phyloP scores from a whole-genome alignment of 2,113 vertebrate species.

The Carassius gibelio region DNA sequence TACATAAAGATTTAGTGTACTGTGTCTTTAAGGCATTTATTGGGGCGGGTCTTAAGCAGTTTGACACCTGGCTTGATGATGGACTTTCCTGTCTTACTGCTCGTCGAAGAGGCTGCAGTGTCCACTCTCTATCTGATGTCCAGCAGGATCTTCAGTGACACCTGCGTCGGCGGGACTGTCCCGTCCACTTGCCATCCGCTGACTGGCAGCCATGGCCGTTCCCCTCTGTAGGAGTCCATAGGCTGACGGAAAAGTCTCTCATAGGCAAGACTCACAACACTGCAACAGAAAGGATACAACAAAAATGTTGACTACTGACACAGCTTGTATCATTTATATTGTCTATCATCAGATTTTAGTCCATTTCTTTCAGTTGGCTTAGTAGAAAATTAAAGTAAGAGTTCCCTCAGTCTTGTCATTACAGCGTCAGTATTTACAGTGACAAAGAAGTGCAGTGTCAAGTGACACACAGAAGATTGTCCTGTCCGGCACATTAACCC shows the following conservation, averaged over 20 bases:
- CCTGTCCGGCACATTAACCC: slow-evolving; percentile 3
- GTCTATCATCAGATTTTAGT: not conserved
- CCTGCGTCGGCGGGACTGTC: slow-evolving; percentile 19
- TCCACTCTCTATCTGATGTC: slow-evolving; percentile 52
- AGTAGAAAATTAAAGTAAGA: slow-evolving; percentile 32
- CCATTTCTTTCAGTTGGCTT: not conserved
- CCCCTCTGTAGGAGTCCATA: slow-evolving; percentile 41
- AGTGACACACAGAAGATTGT: not conserved
- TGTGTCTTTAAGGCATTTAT: slow-evolving; percentile 81
- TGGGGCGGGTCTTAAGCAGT: slow-evolving; percentile 71
- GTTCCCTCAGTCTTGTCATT: slow-evolving; percentile 38
- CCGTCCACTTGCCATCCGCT: slow-evolving; percentile 8
- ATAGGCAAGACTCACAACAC: slow-evolving; percentile 67
- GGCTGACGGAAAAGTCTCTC: slow-evolving; percentile 53
- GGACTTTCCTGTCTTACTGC: slow-evolving; percentile 60
- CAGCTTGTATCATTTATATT: not conserved
- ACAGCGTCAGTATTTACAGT: slow-evolving; percentile 19
- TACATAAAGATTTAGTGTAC: slow-evolving; percentile 69
- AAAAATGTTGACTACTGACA: not conserved
- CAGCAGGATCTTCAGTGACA: slow-evolving; percentile 19
- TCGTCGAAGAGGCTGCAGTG: slow-evolving; percentile 47
- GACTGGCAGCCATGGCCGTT: slow-evolving; percentile 6
- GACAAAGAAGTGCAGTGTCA: slow-evolving; percentile 11
- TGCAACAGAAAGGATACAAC: slow-evolving; percentile 58
- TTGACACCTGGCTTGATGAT: slow-evolving; percentile 63